These are phyloP conservation scores for Malurus elegans DNA, from an alignment of 2,113 vertebrate species.

Conservation along the genomic window DNA sequence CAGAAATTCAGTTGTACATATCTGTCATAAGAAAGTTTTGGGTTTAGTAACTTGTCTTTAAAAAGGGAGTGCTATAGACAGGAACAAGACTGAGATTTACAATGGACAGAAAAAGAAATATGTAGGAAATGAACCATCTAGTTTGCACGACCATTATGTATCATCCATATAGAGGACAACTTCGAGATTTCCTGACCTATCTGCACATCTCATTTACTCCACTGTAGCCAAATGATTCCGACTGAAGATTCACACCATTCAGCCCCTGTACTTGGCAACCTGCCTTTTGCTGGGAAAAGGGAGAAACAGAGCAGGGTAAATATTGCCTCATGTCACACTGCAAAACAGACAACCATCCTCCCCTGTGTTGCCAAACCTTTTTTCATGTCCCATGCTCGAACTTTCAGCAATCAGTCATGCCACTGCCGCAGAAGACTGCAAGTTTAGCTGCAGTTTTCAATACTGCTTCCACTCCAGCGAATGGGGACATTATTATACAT, in stretches of 20 bases:
- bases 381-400: conserved; percentile 9
- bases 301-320: conserved; percentile 51
- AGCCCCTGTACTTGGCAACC: conserved; percentile 33
- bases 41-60: not conserved
- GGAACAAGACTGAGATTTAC: not conserved
- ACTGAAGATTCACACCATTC: conserved; percentile 8
- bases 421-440: not conserved
- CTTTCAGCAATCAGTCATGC: conserved; percentile 3
- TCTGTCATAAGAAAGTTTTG: not conserved
- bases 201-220: not conserved
- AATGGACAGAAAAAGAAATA: not conserved
- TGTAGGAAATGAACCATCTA: not conserved
- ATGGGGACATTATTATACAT: conserved; percentile 24
- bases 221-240: not conserved
- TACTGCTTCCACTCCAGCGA: not conserved
- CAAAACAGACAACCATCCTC: conserved; percentile 32
- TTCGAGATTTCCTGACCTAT: not conserved
- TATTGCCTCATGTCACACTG: conserved; percentile 31
- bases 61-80: not conserved
- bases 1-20: not conserved
- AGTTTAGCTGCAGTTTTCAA: conserved; percentile 10
- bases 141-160: not conserved
- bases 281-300: conserved; percentile 26
- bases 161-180: not conserved
- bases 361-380: conserved; percentile 21